Percentiles rank a stretch among this genome's conserved stretches.
Conservation (phyloP, 2,797 vertebrate genomes). For the Dallia pectoralis region DNA sequence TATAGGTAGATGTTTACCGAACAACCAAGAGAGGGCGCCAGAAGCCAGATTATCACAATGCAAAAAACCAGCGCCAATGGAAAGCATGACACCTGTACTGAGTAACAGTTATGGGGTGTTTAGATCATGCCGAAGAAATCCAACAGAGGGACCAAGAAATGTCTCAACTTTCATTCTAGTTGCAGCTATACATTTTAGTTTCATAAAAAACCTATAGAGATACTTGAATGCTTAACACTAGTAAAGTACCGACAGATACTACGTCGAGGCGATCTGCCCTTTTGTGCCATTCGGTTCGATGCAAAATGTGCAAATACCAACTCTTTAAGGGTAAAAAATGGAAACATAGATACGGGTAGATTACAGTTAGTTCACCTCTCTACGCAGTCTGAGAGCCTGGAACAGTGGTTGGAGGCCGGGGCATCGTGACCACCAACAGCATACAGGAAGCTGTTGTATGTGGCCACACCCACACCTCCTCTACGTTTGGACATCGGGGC, state of each 20-base stretch:
- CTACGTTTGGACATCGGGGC: constrained; percentile 92
- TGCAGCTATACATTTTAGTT: neutral
- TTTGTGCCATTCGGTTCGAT: neutral
- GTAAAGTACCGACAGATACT: neutral
- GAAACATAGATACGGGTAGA: neutral
- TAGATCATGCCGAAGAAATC: constrained; percentile 26
- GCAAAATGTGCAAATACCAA: neutral
- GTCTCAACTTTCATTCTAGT: neutral
- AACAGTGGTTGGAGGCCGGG: constrained; percentile 93
- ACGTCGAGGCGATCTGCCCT: neutral
- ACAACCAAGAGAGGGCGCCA: constrained; percentile 68
- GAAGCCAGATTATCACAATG: constrained; percentile 40
- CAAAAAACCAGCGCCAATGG: constrained; percentile 5
- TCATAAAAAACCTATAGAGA: neutral
- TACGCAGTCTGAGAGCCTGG: constrained; percentile 86
- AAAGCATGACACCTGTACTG: constrained; percentile 16
- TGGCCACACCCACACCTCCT: constrained; percentile 91
- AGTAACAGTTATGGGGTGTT: neutral
- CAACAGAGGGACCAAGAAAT: no score
- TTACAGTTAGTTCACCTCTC: neutral
- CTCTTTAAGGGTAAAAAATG: neutral
- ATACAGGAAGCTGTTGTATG: constrained; percentile 92
- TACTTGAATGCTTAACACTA: neutral
- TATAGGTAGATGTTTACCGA: neutral
- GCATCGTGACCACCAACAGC: constrained; percentile 96